phyloP scores from a whole-genome alignment of 1,140 invertebrate genomes.

The Monochamus saltuarius region DNA sequence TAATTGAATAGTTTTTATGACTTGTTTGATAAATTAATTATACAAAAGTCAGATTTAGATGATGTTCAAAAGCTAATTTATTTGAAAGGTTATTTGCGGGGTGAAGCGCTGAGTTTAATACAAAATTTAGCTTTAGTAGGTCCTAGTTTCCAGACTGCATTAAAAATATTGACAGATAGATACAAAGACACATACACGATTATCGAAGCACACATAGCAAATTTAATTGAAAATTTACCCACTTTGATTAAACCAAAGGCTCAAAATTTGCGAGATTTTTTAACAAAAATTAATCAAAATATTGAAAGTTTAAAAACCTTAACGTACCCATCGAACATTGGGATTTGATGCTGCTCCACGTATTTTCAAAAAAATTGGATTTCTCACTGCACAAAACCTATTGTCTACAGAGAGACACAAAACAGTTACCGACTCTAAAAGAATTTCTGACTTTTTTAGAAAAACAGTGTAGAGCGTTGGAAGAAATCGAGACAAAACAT shows the following conservation, averaged over 20 bases:
- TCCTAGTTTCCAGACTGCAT: slow-evolving; percentile 6
- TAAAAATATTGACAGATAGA: slow-evolving; percentile 9
- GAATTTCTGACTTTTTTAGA: no score
- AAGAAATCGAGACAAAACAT: no score
- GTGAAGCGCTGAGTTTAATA: slow-evolving; percentile 6
- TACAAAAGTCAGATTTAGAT: background rate
- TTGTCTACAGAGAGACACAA: no score
- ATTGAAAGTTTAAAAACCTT: slow-evolving; percentile 10
- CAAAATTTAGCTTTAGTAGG: slow-evolving; percentile 10
- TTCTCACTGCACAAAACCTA: no score
- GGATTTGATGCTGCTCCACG: background rate
- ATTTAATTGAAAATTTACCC: slow-evolving; percentile 9
- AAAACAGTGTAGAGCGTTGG: no score
- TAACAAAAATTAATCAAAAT: slow-evolving; percentile 12
- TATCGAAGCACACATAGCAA: slow-evolving; percentile 7
- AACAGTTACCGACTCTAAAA: no score
- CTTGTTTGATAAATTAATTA: background rate
- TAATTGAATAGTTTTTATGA: slow-evolving; percentile 6
- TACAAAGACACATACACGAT: slow-evolving; percentile 7
- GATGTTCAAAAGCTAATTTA: background rate
- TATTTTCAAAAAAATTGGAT: no score
- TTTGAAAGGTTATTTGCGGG: slow-evolving; percentile 4
- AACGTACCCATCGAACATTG: slow-evolving; percentile 4
- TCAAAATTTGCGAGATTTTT: slow-evolving; percentile 14
- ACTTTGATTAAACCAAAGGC: slow-evolving; percentile 1